Evolutionary conservation across 2,797 vertebrate species (phyloP), one percentile per base, ranked within the genome.

Genomic region (Aphelocoma californica): DNA sequence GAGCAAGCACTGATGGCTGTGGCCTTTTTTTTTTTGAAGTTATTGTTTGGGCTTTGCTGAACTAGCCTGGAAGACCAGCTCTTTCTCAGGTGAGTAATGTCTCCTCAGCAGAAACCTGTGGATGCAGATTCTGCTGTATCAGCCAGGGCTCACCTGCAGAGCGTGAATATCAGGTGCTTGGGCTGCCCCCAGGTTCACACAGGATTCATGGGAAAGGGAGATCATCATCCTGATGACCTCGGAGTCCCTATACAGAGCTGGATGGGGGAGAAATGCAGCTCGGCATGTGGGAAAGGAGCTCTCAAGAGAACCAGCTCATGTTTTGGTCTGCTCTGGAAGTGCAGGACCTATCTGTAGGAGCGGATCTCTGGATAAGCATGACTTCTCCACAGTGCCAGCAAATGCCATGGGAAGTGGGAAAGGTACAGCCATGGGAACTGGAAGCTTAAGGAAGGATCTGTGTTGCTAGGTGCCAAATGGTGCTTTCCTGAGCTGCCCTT

Each of bases 131-230:
- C 56, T 96, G 93, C 95, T 88, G 83, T 65, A 94, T 90, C 95
- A 96, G 93, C 94, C 91, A 78, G 42, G 57, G 91, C 94, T 95
- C 88, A 88, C 94, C 77, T 85, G 91, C 80, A 88, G 74, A 96
- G 88, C 87, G 7, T 92, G 92, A 96, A 90, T 93, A 95, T 92
- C 91, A 86, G 88, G 94, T 88, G 88, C 81, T 75, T 82, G 81
- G 67, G 92, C 62, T 95, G 88, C 86, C 90, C 93, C 81, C 91
- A 95, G 71, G 88, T 95, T 96, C 88, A 88, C 71, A 65, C 0
- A 77, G 53, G 48, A 95, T 82, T 77, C 92, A 86, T 95, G 90
- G 93, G 96, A 96, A 96, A 96, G 50, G 86, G 25, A 95, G 96
- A 96, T 92, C 81, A 77, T 88, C 2, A 2, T 85, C 78, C 86